Conservation (phyloP, 2,113 vertebrate species). For the Tylochromis polylepis region DNA sequence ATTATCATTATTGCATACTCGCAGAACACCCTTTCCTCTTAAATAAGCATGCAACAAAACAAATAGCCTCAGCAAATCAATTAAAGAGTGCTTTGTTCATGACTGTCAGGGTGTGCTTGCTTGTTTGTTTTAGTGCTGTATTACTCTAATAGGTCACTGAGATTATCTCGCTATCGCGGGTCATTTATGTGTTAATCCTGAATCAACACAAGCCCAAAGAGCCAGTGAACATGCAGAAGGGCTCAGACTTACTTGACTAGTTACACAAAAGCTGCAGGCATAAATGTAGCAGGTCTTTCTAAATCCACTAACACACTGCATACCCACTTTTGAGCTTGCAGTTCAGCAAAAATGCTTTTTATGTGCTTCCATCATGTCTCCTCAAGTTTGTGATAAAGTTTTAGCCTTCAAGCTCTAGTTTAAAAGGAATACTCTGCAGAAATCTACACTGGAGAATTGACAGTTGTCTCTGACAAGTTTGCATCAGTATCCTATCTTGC, state of each 20-base stretch:
- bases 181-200: conserved; percentile 56
- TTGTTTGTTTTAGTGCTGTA: conserved; percentile 26
- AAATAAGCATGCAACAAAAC: conserved; percentile 22
- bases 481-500: neutral
- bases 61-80: conserved; percentile 39
- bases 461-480: neutral
- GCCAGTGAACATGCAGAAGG: neutral
- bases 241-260: neutral
- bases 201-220: conserved; percentile 21
- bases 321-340: neutral
- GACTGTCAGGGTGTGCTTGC: neutral
- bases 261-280: neutral
- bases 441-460: neutral
- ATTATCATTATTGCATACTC: neutral
- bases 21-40: neutral
- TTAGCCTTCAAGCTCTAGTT: neutral
- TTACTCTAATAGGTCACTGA: conserved; percentile 40
- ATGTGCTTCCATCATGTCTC: neutral
- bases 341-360: neutral
- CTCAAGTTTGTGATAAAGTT: neutral
- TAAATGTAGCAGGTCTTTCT: neutral
- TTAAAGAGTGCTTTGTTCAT: conserved; percentile 13
- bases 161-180: conserved; percentile 49
- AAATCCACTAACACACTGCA: neutral
- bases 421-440: neutral